A percentile compares a stretch with the other conserved stretches of the same genome.
phyloP scores from a whole-genome alignment of 1,140 invertebrate genomes.

The Brachionus paranguensis region DNA sequence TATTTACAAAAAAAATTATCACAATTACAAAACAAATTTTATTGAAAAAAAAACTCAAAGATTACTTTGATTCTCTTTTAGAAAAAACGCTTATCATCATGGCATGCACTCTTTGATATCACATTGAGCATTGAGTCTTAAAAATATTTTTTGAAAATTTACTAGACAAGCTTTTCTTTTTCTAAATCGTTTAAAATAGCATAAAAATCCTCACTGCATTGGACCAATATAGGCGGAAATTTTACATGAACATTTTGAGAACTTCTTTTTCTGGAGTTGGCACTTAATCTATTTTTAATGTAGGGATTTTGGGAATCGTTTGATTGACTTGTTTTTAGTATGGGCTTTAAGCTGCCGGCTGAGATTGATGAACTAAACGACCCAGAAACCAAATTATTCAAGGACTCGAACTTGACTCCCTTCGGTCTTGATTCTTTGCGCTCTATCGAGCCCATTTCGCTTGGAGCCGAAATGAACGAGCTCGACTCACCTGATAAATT shows the following conservation, averaged over 20 bases:
- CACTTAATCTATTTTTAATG: slow-evolving; percentile 19
- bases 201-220: slow-evolving; percentile 31
- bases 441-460: background rate
- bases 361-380: background rate
- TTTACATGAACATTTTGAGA: background rate
- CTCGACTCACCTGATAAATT: background rate
- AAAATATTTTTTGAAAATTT: background rate
- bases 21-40: background rate
- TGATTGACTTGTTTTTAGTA: background rate
- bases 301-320: background rate
- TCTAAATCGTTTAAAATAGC: slow-evolving; percentile 6
- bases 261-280: background rate
- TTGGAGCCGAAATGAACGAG: background rate
- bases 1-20: background rate
- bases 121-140: background rate
- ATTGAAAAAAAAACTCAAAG: background rate
- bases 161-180: slow-evolving; percentile 2
- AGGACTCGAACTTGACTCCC: background rate
- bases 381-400: background rate
- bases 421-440: background rate
- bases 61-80: background rate
- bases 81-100: background rate
- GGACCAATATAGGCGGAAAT: background rate
- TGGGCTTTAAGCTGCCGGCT: background rate
- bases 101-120: background rate